phyloP scores from a whole-genome alignment of 2,888 invertebrate species.

The Epistrophe eligans region DNA sequence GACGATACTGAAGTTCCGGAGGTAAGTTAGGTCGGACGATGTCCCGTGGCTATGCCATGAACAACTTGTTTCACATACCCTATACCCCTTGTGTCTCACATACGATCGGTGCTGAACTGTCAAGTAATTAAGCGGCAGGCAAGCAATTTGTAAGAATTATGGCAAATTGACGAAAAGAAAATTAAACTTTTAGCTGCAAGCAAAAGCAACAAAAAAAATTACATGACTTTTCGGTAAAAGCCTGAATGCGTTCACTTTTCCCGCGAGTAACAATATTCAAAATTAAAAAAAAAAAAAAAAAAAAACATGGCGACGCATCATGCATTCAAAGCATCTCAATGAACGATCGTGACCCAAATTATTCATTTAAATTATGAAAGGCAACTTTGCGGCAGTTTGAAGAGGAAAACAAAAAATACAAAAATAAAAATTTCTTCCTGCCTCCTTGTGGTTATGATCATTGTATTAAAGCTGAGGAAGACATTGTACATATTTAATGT shows the following conservation, averaged over 20 bases:
- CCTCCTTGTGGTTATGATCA: constrained; percentile 45
- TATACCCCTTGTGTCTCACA: neutral
- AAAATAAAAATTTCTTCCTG: constrained; percentile 43
- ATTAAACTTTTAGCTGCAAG: constrained; percentile 44
- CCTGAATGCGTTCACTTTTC: constrained; percentile 69
- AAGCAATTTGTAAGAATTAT: constrained; percentile 72
- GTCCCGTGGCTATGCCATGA: constrained; percentile 38
- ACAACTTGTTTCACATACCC: constrained; percentile 50
- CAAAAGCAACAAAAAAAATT: neutral
- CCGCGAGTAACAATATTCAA: neutral
- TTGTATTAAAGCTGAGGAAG: constrained; percentile 30
- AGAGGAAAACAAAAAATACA: neutral
- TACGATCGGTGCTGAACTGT: constrained; percentile 31
- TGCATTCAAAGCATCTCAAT: constrained; percentile 61
- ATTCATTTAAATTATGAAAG: constrained; percentile 75
- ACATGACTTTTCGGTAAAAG: constrained; percentile 49
- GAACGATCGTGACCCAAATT: constrained; percentile 75
- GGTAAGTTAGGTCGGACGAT: constrained; percentile 51
- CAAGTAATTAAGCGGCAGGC: constrained; percentile 70
- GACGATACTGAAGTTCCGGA: constrained; percentile 34
- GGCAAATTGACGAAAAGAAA: constrained; percentile 75
- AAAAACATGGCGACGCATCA: constrained; percentile 54
- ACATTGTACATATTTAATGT: constrained; percentile 33
- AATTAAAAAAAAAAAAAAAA: constrained; percentile 5
- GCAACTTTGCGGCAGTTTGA: constrained; percentile 59